Evolutionary conservation across 2,888 invertebrate species (phyloP), one percentile per base, ranked within the genome.

Genomic region (Chrysodeixis includens): DNA sequence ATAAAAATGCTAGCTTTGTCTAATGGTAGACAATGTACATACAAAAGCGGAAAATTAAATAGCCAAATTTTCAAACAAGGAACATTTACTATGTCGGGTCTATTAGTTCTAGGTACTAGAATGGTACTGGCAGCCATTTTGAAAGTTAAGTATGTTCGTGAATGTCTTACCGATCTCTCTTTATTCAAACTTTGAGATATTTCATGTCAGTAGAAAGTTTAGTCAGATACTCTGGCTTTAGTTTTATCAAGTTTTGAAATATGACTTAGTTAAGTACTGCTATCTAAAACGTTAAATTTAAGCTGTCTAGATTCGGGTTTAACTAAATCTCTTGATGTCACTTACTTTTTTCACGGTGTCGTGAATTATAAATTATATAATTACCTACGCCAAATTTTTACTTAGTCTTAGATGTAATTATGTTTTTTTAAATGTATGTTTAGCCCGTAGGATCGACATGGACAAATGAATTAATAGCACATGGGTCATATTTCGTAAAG

Each of bases 41-140:
- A 9, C 46, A 18, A 18, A 16, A 18, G 2, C 8, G 5, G 18
- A 35, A 59, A 58, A 51, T 55, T 58, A 73, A 66, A 51, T n/a
- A 7, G 46, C 49, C 56, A n/a, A 9, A 72, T 49, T 52, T 68
- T 67, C 61, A 30, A 68, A 60, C 30, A 26, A 61, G 35, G 35
- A 59, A 58, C 32, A 22, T 76, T 76, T 75, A 4, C n/a, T 64
- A 75, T 70, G 63, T 51, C 20, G 2, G 56, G 26, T 44, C 57
- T 62, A 20, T 62, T 55, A 49, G 40, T 51, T 67, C n/a, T 56
- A 40, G 56, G 53, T 59, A n/a, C n/a, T n/a, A 51, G 58, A 18
- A 52, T 10, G 30, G 26, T 35, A 60, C 54, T 55, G 59, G 46
- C 62, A 59, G 2, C 56, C 49, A 65, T 71, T 54, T 71, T 9